Conservation (phyloP, 2,888 invertebrate species). For the Limenitis camilla region DNA sequence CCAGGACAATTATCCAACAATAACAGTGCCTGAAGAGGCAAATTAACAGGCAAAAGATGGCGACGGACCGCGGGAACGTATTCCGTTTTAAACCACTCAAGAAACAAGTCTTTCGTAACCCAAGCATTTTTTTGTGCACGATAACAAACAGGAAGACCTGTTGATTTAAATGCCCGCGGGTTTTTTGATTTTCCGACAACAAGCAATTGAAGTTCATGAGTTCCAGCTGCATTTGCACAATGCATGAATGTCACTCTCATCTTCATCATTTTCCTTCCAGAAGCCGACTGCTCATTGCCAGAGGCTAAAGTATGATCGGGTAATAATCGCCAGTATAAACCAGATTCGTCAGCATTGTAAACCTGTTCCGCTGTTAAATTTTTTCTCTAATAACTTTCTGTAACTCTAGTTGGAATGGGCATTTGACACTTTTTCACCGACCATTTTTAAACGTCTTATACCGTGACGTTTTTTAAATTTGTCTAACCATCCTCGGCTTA, state of each 20-base stretch:
- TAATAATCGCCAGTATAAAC: constrained; percentile 19
- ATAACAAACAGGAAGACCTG: constrained; percentile 13
- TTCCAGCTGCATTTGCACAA: constrained; percentile 16
- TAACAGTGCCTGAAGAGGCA: constrained; percentile 25
- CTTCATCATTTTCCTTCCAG: constrained; percentile 21
- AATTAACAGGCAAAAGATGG: constrained; percentile 2
- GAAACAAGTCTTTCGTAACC: constrained; percentile 27
- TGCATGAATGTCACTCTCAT: constrained; percentile 22
- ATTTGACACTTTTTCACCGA: constrained; percentile 26
- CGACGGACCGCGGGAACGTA: constrained; percentile 18
- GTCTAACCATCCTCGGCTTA: constrained; percentile 23
- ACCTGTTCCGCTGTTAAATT: constrained; percentile 17
- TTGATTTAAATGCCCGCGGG: constrained; percentile 16
- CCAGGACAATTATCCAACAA: constrained; percentile 29
- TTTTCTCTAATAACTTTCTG: constrained; percentile 16
- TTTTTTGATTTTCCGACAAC: constrained; percentile 24
- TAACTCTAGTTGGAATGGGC: constrained; percentile 17
- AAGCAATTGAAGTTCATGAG: constrained; percentile 17
- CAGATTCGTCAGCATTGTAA: constrained; percentile 22
- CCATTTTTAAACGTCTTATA: constrained; percentile 17
- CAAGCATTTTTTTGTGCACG: constrained; percentile 18
- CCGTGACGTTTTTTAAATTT: constrained; percentile 25
- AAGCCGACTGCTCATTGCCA: constrained; percentile 6
- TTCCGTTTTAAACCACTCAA: constrained; percentile 25
- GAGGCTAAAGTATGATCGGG: constrained; percentile 15